Base-by-base conservation (phyloP, 1,140 invertebrate species). In the Drosophila lacteicornis region DNA sequence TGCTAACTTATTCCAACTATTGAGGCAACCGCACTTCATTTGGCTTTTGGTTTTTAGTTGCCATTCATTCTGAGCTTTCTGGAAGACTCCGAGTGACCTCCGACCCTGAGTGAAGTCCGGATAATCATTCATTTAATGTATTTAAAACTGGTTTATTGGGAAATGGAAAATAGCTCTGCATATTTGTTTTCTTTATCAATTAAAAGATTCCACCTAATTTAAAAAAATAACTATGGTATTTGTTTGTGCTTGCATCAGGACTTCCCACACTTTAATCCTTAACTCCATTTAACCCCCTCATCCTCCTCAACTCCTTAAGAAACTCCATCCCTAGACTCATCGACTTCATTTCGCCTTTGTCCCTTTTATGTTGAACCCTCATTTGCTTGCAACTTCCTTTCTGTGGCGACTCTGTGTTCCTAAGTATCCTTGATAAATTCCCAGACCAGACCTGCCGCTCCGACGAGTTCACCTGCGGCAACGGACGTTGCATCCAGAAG, bases 391-490 rank as follows among this genome's bases (percentile, higher is more conserved):
- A 74, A 59, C 53, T 73, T 45, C 27, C 47, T 30, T 61, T 42
- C 15, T 53, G 38, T 55, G 50, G 50, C 38, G 19, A 53, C 33
- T 36, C 13, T 40, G 38, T 27, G 33, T 51, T 30, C 61, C 45
- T 63, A 40, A 73, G 50, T 49, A 68, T 80, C 80, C 63, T 77
- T 38, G n/a, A 60, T 49, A 40, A 58, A 60, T 75, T 79, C 69
- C 47, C 55, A 91, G 97, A 97, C 94, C 96, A 96, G 83, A 97
- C 96, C 1, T 98, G 97, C 92, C 95, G 97, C 60, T 95, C 96
- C 19, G 97, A 98, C 90, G 97, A 98, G 92, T 98, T 98, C 91
- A 97, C 97, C 3, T 98, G 98, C 93, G 95, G 94, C 45, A 97
- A 98, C 83, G 97, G 97, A 12, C 96, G 96, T 69, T 98, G 97